These are phyloP conservation scores for Microplitis mediator DNA, from an alignment of 1,140 invertebrate genomes.

Conservation along the genomic window DNA sequence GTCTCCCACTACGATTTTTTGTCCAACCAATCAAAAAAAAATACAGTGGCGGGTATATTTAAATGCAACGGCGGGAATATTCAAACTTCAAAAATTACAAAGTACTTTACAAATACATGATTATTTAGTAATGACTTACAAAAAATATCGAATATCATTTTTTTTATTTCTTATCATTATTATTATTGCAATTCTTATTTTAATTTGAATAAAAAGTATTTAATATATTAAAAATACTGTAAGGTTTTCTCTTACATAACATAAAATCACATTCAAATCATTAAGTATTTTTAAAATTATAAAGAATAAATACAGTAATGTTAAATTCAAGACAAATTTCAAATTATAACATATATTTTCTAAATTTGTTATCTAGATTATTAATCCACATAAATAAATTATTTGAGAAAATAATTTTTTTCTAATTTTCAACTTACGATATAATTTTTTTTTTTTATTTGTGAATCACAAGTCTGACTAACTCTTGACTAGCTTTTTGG, in stretches of 20 bases:
- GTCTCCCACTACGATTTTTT: not conserved
- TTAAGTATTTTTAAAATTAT: not conserved
- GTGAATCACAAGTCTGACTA: not conserved
- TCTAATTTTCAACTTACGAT: conserved; percentile 5
- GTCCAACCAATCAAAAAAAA: not conserved
- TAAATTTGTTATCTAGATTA: not conserved
- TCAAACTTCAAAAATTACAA: no score
- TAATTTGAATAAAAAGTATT: no score
- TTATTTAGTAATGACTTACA: no score
- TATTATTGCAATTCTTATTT: no score
- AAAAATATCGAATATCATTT: no score
- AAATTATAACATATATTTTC: not conserved
- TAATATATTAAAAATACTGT: no score
- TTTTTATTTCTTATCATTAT: no score
- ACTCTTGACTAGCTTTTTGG: conserved; percentile 5
- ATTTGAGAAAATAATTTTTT: not conserved
- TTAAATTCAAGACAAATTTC: not conserved
- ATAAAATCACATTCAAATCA: no score
- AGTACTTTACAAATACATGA: no score
- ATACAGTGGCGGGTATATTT: no score
- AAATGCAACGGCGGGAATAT: no score
- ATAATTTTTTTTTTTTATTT: conserved; percentile 40
- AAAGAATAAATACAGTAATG: not conserved
- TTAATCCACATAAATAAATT: conserved; percentile 4
- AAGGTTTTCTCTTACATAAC: no score